These are phyloP conservation scores for Saturnia japonica DNA, from an alignment of 2,888 invertebrate species.

Conservation along the genomic window DNA sequence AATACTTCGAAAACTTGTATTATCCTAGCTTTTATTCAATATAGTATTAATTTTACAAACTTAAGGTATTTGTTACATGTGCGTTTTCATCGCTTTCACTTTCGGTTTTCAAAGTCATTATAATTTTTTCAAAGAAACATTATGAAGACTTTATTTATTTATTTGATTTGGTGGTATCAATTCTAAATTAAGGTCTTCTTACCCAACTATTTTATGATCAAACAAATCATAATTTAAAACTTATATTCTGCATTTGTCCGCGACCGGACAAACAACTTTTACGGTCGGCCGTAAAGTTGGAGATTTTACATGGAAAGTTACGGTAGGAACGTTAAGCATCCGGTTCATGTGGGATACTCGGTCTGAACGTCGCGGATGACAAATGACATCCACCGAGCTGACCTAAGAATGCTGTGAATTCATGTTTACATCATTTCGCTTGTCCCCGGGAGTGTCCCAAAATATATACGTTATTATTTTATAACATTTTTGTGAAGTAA, in stretches of 20 bases:
- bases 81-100: background rate
- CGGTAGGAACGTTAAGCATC: conserved; percentile 6
- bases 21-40: background rate
- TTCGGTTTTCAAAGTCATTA: background rate
- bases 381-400: conserved; percentile 37
- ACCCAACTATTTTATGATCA: background rate
- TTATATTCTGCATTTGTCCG: background rate
- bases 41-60: background rate
- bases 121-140: background rate
- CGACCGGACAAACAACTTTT: conserved; percentile 6
- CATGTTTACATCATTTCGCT: conserved; percentile 39
- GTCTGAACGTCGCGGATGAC: conserved; percentile 37
- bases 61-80: background rate
- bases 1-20: background rate
- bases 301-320: conserved; percentile 12
- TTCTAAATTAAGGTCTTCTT: too few species aligned
- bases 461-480: conserved; percentile 15
- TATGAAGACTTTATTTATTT: background rate
- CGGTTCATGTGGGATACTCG: conserved; percentile 11
- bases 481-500: background rate
- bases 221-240: background rate
- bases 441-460: conserved; percentile 16
- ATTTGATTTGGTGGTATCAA: too few species aligned
- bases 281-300: conserved; percentile 7
- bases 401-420: conserved; percentile 40